phyloP scores from a whole-genome alignment of 2,797 vertebrate species.

The Okamejei kenojei region DNA sequence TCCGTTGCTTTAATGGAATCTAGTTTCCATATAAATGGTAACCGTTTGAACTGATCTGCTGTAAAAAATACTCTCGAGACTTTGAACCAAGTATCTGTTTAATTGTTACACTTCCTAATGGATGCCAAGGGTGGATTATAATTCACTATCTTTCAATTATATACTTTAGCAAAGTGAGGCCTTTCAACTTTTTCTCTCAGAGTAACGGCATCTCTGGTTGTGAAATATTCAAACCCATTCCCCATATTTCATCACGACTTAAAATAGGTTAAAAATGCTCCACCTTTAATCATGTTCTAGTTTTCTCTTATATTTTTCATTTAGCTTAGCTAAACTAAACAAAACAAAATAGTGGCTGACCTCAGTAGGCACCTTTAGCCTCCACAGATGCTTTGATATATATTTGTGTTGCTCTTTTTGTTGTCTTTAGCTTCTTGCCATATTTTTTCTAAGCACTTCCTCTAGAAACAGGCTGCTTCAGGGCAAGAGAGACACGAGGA shows the following conservation, averaged over 20 bases:
- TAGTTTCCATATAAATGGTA: neutral
- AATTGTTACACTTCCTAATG: conserved; percentile 13
- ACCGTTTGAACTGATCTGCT: neutral
- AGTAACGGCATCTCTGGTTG: conserved; percentile 15
- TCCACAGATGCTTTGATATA: neutral
- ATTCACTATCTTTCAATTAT: conserved; percentile 24
- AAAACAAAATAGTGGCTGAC: no score
- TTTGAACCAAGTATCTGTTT: conserved; percentile 14
- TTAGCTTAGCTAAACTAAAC: no score
- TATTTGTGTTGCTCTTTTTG: neutral
- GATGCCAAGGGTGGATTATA: conserved; percentile 5
- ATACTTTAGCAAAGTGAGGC: conserved; percentile 19
- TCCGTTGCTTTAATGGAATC: neutral
- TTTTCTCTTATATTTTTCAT: no score
- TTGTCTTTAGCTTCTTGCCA: neutral
- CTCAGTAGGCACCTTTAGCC: no score
- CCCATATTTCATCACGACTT: neutral
- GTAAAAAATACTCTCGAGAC: neutral
- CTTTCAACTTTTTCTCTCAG: neutral
- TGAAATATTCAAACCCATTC: neutral
- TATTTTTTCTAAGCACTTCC: neutral
- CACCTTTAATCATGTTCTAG: neutral
- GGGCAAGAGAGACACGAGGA: no score
- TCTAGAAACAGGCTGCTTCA: neutral
- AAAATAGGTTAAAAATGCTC: neutral